These are phyloP conservation scores for Phenganax subtilis DNA, from an alignment of 92 coral and sea anemone species.

Conservation along the genomic window DNA sequence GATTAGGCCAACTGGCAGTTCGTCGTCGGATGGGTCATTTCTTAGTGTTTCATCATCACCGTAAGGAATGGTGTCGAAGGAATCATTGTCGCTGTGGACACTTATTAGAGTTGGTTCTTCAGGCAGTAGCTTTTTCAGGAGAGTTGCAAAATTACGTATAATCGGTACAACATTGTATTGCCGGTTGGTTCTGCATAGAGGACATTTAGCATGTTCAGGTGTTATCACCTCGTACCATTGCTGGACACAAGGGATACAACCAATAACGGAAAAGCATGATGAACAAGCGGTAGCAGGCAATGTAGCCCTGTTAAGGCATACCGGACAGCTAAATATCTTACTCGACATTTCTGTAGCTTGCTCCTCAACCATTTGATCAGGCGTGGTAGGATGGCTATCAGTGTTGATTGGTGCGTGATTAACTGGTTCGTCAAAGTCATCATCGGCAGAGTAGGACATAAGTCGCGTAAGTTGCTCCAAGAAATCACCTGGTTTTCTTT, in stretches of 20 bases:
- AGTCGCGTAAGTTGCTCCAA: conserved; percentile 32
- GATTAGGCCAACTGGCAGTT: no score
- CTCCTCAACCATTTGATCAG: background rate
- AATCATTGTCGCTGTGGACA: conserved; percentile 23
- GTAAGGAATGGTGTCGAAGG: conserved; percentile 42
- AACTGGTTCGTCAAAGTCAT: conserved; percentile 21
- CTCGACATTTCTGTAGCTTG: conserved; percentile 4
- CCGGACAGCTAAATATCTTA: conserved; percentile 2
- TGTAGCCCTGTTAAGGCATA: background rate
- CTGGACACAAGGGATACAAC: conserved; percentile 53
- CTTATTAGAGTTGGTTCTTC: background rate
- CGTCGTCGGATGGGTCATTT: background rate
- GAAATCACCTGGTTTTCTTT: conserved; percentile 28
- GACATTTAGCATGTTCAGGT: conserved; percentile 39
- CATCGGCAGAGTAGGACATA: conserved; percentile 28
- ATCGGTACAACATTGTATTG: conserved; percentile 47
- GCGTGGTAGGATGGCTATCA: conserved; percentile 12
- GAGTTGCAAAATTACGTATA: conserved; percentile 46
- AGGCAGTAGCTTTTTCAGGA: conserved; percentile 47
- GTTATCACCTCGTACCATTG: conserved; percentile 50
- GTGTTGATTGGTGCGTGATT: background rate
- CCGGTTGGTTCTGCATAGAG: conserved; percentile 49
- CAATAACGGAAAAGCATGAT: conserved; percentile 51
- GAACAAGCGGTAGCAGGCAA: conserved; percentile 54
- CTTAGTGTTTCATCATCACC: conserved; percentile 17